Percentiles rank a stretch among this genome's conserved stretches.
Conservation (phyloP, 2,888 invertebrate species). For the Horisme vitalbata region DNA sequence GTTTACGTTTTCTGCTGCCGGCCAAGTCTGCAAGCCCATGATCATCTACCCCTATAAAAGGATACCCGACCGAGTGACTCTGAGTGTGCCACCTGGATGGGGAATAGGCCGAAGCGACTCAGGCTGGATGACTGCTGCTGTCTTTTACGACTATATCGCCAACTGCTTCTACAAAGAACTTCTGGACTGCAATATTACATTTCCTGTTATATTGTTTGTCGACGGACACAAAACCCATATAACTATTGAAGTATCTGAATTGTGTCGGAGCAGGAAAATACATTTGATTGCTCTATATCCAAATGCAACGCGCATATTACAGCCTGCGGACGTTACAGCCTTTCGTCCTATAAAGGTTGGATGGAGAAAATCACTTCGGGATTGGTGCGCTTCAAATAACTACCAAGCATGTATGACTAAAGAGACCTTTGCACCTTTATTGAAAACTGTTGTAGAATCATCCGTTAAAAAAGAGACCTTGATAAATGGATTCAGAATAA, state of each 20-base stretch:
- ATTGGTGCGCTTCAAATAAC: neutral
- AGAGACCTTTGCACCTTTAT: constrained; percentile 2
- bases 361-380: neutral
- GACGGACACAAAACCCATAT: constrained; percentile 42
- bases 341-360: constrained; percentile 28
- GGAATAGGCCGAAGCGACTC: constrained; percentile 40
- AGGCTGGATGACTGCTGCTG: constrained; percentile 45
- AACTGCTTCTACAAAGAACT: constrained; percentile 14
- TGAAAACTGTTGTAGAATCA: neutral
- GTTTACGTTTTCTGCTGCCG: neutral
- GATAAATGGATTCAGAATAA: constrained; percentile 1
- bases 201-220: constrained; percentile 41
- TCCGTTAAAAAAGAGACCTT: neutral
- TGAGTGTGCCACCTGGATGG: constrained; percentile 29
- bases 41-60: constrained; percentile 25
- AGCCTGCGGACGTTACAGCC: constrained; percentile 43
- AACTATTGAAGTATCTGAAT: constrained; percentile 34
- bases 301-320: constrained; percentile 31
- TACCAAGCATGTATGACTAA: neutral
- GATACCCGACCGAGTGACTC: constrained; percentile 2
- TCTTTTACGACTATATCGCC: constrained; percentile 41
- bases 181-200: constrained; percentile 31
- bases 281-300: constrained; percentile 23
- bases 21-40: neutral
- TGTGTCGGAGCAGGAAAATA: constrained; percentile 1